phyloP scores from a whole-genome alignment of 1,140 invertebrate genomes.

The Drosophila varians region DNA sequence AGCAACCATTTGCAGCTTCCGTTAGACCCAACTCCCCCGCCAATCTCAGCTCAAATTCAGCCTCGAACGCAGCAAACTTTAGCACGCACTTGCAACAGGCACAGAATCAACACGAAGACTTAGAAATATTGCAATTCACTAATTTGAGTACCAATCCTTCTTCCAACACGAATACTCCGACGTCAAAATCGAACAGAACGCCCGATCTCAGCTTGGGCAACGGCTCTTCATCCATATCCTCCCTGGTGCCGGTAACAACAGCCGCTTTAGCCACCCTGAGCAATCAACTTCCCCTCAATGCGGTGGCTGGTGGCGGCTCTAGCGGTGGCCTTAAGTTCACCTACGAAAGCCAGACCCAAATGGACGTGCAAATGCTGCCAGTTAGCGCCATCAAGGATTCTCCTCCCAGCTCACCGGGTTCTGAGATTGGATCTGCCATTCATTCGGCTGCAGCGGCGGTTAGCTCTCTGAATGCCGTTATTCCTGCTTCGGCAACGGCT shows the following conservation, averaged over 20 bases:
- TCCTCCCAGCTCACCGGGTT: conserved; percentile 88
- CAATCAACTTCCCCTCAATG: conserved; percentile 29
- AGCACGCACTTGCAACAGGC: conserved; percentile 43
- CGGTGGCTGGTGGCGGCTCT: conserved; percentile 1
- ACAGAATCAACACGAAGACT: conserved; percentile 67
- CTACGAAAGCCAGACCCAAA: conserved; percentile 76
- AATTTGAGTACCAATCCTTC: conserved; percentile 59
- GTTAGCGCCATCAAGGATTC: conserved; percentile 84
- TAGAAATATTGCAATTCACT: conserved; percentile 78
- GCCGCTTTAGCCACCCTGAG: conserved; percentile 10
- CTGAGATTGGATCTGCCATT: conserved; percentile 83
- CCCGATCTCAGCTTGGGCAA: conserved; percentile 61
- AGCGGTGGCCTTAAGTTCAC: conserved; percentile 76
- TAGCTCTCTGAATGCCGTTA: conserved; percentile 18
- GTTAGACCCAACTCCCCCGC: conserved; percentile 47
- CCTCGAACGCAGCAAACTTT: conserved; percentile 41
- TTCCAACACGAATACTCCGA: conserved; percentile 40
- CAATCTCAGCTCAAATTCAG: conserved; percentile 49
- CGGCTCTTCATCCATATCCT: conserved; percentile 4
- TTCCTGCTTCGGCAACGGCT: conserved; percentile 85
- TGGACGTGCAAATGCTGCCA: conserved; percentile 60
- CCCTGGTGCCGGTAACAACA: conserved; percentile 26
- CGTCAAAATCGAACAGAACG: conserved; percentile 61
- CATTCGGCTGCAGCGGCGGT: conserved; percentile 52
- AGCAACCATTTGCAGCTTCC: conserved; percentile 52